Evolutionary conservation across 2,113 vertebrate species (phyloP), one percentile per base, ranked within the genome.

Genomic region (Peromyscus polionotus): DNA sequence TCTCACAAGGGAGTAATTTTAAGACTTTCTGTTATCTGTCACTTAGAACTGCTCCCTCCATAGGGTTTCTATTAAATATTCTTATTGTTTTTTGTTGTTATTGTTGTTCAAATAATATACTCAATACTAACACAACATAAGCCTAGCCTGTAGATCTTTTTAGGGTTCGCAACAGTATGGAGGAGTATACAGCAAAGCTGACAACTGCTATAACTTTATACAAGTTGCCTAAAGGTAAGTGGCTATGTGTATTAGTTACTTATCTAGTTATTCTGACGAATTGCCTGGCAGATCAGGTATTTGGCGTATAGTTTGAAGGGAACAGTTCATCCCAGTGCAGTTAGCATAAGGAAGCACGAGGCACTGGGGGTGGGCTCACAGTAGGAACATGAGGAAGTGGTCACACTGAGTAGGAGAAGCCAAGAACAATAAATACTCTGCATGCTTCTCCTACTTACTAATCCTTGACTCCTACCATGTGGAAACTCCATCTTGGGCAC

Each of bases 11-110:
- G 48, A 95, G 79, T 88, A 68, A 79, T 7, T 76, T 20, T 54
- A 95, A 93, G 90, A 13, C 22, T 61, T 90, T 91, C 39, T 92
- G 36, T 28, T 91, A 16, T 61, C 54, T 95, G 45, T 22, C 24
- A 39, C 72, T 89, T 92, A 87, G 13, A 93, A 91, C 22, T 67
- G 1, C n/a, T 92, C 48, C 54, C 48, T 39, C 77, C 61, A 94
- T 81, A 85, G 33, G 0, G 36, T 84, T 88, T 95, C 75, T 94
- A 87, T 7, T 65, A 97, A 91, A 93, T 80, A 26, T 68, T 68
- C 45, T 93, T 91, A 67, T 86, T 95, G 5, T 54, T 31, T 89
- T 59, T 72, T 91, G 65, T 86, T 86, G 36, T 39, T 45, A 45
- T 45, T 31, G 75, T 85, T 96, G 92, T 79, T 31, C 33, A 81